phyloP scores from a whole-genome alignment of 2,888 invertebrate genomes.

The Lucinisca nassula region DNA sequence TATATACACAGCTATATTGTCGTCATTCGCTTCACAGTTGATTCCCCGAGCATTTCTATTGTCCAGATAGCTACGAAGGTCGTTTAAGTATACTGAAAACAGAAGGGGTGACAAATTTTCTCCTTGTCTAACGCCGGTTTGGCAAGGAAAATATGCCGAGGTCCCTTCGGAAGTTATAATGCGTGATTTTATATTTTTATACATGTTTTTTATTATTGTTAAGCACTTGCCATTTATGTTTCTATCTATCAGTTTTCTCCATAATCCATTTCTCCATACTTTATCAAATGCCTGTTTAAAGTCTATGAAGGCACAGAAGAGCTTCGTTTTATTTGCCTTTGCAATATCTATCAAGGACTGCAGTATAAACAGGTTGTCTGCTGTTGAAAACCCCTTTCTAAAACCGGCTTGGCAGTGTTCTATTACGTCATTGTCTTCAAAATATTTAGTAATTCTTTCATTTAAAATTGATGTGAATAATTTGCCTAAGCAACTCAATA shows the following conservation, averaged over 20 bases:
- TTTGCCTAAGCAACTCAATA: not conserved
- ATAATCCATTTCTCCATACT: not conserved
- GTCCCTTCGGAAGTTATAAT: no score
- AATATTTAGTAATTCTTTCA: not conserved
- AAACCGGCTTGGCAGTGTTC: not conserved
- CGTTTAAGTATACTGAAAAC: no score
- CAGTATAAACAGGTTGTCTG: not conserved
- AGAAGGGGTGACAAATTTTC: no score
- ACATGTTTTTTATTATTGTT: not conserved
- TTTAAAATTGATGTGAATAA: not conserved
- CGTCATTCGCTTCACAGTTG: no score
- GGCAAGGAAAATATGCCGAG: no score
- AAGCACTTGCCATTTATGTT: not conserved
- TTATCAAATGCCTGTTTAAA: not conserved
- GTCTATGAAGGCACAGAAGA: not conserved
- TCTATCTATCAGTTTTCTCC: not conserved
- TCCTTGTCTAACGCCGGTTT: no score
- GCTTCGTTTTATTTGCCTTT: not conserved
- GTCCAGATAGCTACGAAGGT: no score
- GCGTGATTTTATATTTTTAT: no score
- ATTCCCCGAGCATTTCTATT: no score
- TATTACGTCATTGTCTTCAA: not conserved
- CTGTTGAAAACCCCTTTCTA: not conserved
- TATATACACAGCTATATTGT: no score
- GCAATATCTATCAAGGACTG: not conserved